Base-by-base conservation (phyloP, 92 coral and sea anemone genomes). In the Bergia sp. region DNA sequence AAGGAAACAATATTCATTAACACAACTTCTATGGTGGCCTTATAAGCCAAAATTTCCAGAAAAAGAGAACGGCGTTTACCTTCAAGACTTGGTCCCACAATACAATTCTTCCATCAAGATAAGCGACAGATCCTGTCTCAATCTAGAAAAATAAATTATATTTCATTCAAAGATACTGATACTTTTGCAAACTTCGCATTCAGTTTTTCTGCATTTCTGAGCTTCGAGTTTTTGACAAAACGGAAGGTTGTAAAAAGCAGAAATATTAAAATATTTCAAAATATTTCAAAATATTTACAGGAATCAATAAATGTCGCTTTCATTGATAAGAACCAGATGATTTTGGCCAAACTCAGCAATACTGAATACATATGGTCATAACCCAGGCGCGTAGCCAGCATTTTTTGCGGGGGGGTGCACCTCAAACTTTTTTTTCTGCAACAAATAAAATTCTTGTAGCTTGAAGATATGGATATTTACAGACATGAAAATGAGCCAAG, bases 51-150 rank as follows among this genome's bases (percentile, higher is more conserved):
- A 29, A 29, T 29, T 29, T 29, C 29, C 29, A 29, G 29, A 29
- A 29, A 73, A 18, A 79, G 21, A 44, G 2, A 36, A 37, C 2
- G 7, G 8, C 12, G 5, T 37, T 76, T 73, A 96, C 99, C 99
- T 97, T 95, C 44, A 97, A 84, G 77, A 97, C 98, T 88, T 94
- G 96, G 64, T 97, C 99, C 93, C 98, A 95, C 15, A 94, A 91
- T 11, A 95, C 92, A 69, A 97, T 89, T 85, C 99, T 88, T 67
- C 98, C 99, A 93, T 97, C 99, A n/a, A 96, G 92, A 43, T 95
- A 96, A 4, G 98, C 98, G 4, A 97, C 97, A 1, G 99, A 95
- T 53, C 96, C 95, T 6, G 96, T 94, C 15, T 97, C 99, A 89
- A 97, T 96, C 99, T 97, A 89, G 0, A 41, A 50, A 53, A 29